Evolutionary conservation across 2,113 vertebrate genomes (phyloP).

Genomic region (Pholis gunnellus): DNA sequence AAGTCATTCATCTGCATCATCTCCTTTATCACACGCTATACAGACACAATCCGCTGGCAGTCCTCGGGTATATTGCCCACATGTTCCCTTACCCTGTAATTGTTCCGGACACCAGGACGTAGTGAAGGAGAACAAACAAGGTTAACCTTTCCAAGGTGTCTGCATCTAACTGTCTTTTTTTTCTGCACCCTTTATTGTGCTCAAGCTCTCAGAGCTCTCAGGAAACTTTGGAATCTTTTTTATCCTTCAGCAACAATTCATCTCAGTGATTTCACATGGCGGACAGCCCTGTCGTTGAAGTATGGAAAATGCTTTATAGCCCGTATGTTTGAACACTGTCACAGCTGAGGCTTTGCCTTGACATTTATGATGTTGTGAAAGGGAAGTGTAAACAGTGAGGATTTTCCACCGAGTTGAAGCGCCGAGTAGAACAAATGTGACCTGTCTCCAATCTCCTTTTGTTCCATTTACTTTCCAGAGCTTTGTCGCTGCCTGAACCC

Average conservation of each 20-base stretch:
- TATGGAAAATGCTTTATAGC: conserved; percentile 36
- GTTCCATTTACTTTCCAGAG: conserved; percentile 60
- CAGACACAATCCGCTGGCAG: conserved; percentile 26
- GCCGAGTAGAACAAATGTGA: conserved; percentile 35
- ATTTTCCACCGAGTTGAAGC: conserved; percentile 37
- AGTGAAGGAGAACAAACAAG: conserved; percentile 55
- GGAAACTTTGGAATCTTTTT: conserved; percentile 41
- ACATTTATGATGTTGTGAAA: conserved; percentile 35
- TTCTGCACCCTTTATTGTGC: conserved; percentile 4
- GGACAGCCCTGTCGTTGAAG: background rate
- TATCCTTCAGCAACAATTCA: conserved; percentile 57
- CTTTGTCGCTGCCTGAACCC: conserved; percentile 48
- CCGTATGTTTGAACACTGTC: conserved; percentile 32
- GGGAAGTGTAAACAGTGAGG: conserved; percentile 43
- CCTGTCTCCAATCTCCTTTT: conserved; percentile 37
- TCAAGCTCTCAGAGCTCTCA: background rate
- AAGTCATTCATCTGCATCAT: conserved; percentile 47
- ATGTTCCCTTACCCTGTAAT: conserved; percentile 10
- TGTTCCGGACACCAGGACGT: conserved; percentile 33
- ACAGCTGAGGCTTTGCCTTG: conserved; percentile 34
- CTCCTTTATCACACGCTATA: conserved; percentile 26
- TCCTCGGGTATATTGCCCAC: conserved; percentile 16
- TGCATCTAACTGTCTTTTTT: background rate
- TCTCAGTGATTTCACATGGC: conserved; percentile 9
- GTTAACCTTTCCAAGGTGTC: conserved; percentile 58